Evolutionary conservation across 2,888 invertebrate genomes (phyloP), one percentile per base, ranked within the genome.

Genomic region (Diloba caeruleocephala): DNA sequence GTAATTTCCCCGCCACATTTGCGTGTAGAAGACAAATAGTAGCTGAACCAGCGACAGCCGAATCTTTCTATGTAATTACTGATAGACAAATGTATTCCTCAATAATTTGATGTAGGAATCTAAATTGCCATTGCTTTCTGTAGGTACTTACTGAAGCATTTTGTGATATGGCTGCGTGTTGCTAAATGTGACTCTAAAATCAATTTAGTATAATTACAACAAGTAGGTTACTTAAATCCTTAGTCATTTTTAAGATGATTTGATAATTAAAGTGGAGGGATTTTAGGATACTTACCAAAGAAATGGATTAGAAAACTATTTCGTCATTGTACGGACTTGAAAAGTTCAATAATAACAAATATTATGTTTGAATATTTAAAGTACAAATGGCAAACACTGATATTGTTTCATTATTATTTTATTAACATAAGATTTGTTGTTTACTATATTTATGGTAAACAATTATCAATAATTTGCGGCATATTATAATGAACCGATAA

Each of bases 1-100:
- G 85, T 84, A 90, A 88, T 89, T 82, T 87, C 87, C 88, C 89
- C 82, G 76, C 81, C 83, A 87, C 93, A 92, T 92, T 92, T 92
- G 92, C 92, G 92, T 92, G 92, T 92, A 79, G 85, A 91, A 91
- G 90, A 90, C 90, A 91, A 91, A 91, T 90, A 91, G 89, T 81
- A 74, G 73, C 79, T 79, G 81, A 82, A 81, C 79, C 82, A 83
- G 75, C 78, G 81, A 79, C 80, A 79, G 80, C 83, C 82, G 85
- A 85, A 83, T 82, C 82, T 82, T 84, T 87, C 84, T 85, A 82
- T 88, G 78, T 90, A 90, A 90, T 90, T 89, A 89, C 80, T 72
- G 74, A 62, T 77, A 74, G 76, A 77, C 74, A 76, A 69, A 75
- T 71, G 74, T 76, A 76, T 66, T 21, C 69, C 73, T 74, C 78